phyloP scores from a whole-genome alignment of 2,888 invertebrate genomes.

The Laothoe populi region DNA sequence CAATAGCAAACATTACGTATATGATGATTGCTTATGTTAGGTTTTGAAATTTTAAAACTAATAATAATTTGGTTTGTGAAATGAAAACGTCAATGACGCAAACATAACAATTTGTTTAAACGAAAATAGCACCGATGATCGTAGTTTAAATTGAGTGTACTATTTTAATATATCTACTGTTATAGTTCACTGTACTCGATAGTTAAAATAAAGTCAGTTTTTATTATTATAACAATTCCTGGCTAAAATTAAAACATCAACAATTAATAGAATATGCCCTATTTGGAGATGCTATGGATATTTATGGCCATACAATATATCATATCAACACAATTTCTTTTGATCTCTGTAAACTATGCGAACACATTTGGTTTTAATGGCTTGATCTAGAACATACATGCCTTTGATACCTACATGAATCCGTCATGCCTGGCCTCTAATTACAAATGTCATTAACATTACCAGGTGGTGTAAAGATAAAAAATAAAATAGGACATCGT shows the following conservation, averaged over 20 bases:
- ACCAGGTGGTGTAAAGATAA: slow-evolving; percentile 29
- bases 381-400: not conserved
- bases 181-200: not conserved
- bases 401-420: slow-evolving; percentile 1
- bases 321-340: not conserved
- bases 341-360: not conserved
- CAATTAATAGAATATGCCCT: not conserved
- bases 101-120: not conserved
- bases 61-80: slow-evolving; percentile 25
- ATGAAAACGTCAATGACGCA: slow-evolving; percentile 21
- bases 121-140: not conserved
- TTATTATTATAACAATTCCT: not conserved
- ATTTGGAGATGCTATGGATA: not conserved
- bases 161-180: not conserved
- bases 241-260: not conserved
- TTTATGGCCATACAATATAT: not conserved
- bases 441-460: slow-evolving; percentile 27
- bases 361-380: not conserved
- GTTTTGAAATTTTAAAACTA: slow-evolving; percentile 16
- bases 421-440: slow-evolving; percentile 16
- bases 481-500: slow-evolving; percentile 25
- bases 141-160: not conserved
- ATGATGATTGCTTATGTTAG: slow-evolving; percentile 37
- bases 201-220: too few relatives aligned
- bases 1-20: slow-evolving; percentile 39